Percentiles rank a stretch among this genome's conserved stretches.
These are phyloP conservation scores for Bambusicola thoracicus DNA, from an alignment of 2,113 vertebrate species.

Conservation along the genomic window DNA sequence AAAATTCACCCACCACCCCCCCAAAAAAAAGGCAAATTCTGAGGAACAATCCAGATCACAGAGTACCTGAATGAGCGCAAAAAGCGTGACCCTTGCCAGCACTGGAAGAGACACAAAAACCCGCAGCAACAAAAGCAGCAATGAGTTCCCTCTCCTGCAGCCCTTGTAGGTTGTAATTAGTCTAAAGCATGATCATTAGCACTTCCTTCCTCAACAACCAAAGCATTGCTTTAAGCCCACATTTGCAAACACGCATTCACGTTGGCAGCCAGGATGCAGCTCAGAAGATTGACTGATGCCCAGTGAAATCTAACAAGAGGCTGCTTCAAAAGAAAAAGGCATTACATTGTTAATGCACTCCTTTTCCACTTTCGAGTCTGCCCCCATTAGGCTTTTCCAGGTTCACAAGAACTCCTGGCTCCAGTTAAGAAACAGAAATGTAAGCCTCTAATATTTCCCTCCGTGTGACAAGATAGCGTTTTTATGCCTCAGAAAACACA, in stretches of 20 bases:
- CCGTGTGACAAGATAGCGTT: background rate
- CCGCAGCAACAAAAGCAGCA: background rate
- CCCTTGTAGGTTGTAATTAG: conserved; percentile 24
- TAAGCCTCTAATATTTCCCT: background rate
- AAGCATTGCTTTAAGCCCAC: background rate
- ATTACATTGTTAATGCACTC: conserved; percentile 23
- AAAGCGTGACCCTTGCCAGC: background rate
- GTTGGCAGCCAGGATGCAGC: background rate
- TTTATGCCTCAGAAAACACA: background rate
- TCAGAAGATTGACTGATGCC: background rate
- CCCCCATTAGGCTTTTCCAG: background rate
- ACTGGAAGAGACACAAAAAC: conserved; percentile 28
- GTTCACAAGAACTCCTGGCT: background rate
- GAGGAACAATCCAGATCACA: background rate
- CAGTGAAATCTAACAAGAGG: background rate
- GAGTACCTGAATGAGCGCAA: background rate
- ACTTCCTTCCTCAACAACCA: background rate
- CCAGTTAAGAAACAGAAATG: background rate
- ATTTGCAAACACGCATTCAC: background rate
- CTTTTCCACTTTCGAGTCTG: background rate
- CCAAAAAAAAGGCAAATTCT: background rate
- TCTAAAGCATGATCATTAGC: background rate
- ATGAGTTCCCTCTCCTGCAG: conserved; percentile 17
- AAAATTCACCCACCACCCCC: no score
- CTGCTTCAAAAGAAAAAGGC: conserved; percentile 33